Conservation (phyloP, 2,797 vertebrate genomes). For the Tragopan temminckii region DNA sequence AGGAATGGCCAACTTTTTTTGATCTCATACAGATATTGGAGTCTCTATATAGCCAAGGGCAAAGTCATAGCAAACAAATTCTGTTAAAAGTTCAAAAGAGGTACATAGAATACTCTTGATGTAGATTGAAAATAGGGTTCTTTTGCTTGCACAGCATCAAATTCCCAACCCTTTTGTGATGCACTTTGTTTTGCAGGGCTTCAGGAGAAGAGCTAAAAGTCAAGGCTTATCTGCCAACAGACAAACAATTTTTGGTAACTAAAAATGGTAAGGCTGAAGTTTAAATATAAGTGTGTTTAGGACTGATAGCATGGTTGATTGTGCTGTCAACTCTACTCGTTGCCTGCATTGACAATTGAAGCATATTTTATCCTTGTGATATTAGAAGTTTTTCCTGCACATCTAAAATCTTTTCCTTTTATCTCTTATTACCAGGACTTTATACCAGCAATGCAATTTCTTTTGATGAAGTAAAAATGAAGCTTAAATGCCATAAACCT, state of each 20-base stretch:
- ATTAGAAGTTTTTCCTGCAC: not conserved
- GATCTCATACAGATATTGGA: not conserved
- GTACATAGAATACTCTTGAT: not conserved
- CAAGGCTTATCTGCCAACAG: slow-evolving; percentile 93
- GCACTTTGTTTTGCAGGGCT: slow-evolving; percentile 85
- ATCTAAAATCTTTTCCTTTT: not conserved
- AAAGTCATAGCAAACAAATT: not conserved
- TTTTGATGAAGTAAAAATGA: not conserved
- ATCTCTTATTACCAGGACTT: not conserved
- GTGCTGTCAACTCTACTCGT: not conserved
- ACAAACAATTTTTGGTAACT: slow-evolving; percentile 97
- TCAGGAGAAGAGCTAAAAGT: slow-evolving; percentile 94
- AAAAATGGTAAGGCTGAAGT: slow-evolving; percentile 91
- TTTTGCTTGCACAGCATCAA: slow-evolving; percentile 6
- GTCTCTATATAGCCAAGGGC: not conserved
- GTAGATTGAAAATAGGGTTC: not conserved
- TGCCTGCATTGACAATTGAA: not conserved
- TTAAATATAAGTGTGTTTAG: not conserved
- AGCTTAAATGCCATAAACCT: not conserved
- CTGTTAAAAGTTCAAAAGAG: not conserved
- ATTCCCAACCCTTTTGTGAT: slow-evolving; percentile 49
- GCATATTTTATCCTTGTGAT: not conserved
- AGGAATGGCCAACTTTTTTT: not conserved
- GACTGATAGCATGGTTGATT: not conserved
- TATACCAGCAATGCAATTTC: not conserved